Evolutionary conservation across 2,113 vertebrate genomes (phyloP), one percentile per base, ranked within the genome.

Genomic region (Actenoides hombroni): DNA sequence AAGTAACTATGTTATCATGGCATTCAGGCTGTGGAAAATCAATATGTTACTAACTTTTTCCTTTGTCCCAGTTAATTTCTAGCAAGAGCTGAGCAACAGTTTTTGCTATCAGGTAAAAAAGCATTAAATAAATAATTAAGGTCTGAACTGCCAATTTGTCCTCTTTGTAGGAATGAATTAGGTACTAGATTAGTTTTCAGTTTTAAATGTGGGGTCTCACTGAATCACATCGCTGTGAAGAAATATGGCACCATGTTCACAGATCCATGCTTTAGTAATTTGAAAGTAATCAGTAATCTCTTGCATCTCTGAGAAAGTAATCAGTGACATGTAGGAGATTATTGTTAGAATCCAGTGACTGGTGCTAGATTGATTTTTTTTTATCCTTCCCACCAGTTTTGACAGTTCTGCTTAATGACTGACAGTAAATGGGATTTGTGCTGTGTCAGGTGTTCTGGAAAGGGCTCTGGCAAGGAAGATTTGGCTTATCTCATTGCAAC

Each of bases 281-380:
- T 94, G 71, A 92, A 93, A 94, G 42, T 84, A 93, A 90, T 77
- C 85, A 65, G 71, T 78, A 90, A 94, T 86, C 54, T 95, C 85
- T 59, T 80, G 33, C 8, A 5, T 83, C 68, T 64, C 71, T 74
- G 63, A 70, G 64, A 92, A 94, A 31, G 16, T 67, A 90, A 75
- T 83, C 82, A 77, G 51, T 81, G 79, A 42, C 68, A 90, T 71
- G 13, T 64, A 88, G 51, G 48, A 95, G 76, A 90, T 90, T 94
- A 84, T 71, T 88, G 74, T 83, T 75, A 83, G 60, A 94, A 92
- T 88, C 69, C 48, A 75, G 51, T 81, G 76, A 40, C 54, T 77
- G 54, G 37, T 80, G 51, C 4, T 86, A 83, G 49, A 94, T 86
- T 85, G 78, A 83, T 57, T 90, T 84, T 37, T 57, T 68, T 60